These are phyloP conservation scores for Malacoraja senta DNA, from an alignment of 2,797 vertebrate species.

Conservation along the genomic window DNA sequence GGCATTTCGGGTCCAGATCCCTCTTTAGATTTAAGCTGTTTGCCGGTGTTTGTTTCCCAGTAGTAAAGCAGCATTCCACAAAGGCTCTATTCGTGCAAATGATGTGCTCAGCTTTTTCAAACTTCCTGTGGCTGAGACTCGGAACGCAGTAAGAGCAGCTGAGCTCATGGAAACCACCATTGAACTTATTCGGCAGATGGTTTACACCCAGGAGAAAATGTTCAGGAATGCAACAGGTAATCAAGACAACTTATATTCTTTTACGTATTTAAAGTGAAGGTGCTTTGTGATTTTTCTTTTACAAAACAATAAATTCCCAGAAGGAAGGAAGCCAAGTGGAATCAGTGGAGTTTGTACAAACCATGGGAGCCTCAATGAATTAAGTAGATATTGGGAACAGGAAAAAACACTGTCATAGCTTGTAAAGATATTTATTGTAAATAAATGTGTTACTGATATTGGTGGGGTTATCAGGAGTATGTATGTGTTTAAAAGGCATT, in stretches of 20 bases:
- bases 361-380: background rate
- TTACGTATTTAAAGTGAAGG: background rate
- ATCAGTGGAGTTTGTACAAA: background rate
- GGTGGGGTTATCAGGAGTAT: background rate
- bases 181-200: slow-evolving; percentile 71
- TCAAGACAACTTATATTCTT: background rate
- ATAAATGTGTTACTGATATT: background rate
- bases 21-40: background rate
- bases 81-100: slow-evolving; percentile 59
- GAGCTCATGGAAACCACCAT: slow-evolving; percentile 69
- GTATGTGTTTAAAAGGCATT: no score
- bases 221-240: slow-evolving; percentile 14
- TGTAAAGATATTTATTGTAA: background rate
- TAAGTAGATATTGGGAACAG: background rate
- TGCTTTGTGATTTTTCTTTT: background rate
- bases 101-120: slow-evolving; percentile 71
- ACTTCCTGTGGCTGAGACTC: slow-evolving; percentile 59
- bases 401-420: background rate
- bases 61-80: slow-evolving; percentile 58
- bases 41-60: slow-evolving; percentile 45
- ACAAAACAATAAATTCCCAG: background rate
- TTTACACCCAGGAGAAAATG: slow-evolving; percentile 60
- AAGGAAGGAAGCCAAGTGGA: no score
- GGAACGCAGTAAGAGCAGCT: slow-evolving; percentile 57
- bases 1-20: no score